Percentiles rank a stretch among this genome's conserved stretches.
These are phyloP conservation scores for Lophius piscatorius DNA, from an alignment of 2,113 vertebrate species.

Conservation along the genomic window DNA sequence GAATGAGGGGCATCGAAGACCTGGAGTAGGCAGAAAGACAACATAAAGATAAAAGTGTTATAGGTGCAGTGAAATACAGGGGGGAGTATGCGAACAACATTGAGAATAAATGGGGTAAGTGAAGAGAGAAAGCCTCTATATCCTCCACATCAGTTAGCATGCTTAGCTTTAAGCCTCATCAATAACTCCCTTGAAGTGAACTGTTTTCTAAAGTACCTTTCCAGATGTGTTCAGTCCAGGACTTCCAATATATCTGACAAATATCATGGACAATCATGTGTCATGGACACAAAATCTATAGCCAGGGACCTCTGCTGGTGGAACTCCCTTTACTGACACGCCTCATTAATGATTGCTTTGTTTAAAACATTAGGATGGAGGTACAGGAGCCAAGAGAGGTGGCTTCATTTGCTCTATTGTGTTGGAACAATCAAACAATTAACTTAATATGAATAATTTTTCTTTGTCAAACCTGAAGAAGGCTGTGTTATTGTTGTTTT, in stretches of 20 bases:
- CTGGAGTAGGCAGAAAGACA: conserved; percentile 20
- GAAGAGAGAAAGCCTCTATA: conserved; percentile 18
- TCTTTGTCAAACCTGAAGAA: neutral
- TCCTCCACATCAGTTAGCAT: conserved; percentile 13
- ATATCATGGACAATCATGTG: conserved; percentile 12
- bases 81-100: conserved; percentile 15
- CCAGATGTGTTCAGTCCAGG: conserved; percentile 17
- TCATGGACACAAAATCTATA: conserved; percentile 10
- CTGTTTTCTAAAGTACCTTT: conserved; percentile 14
- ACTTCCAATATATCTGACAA: neutral
- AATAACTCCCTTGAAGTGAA: conserved; percentile 48
- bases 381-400: neutral
- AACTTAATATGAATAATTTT: too few species aligned
- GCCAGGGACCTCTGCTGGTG: conserved; percentile 7
- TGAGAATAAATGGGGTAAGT: conserved; percentile 12
- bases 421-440: too few species aligned
- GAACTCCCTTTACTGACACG: conserved; percentile 3
- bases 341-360: conserved; percentile 38
- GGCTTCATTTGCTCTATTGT: neutral
- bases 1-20: conserved; percentile 11
- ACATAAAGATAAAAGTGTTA: conserved; percentile 51
- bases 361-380: conserved; percentile 25
- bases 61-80: conserved; percentile 17
- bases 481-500: neutral
- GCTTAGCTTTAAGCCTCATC: conserved; percentile 34